phyloP scores from a whole-genome alignment of 2,888 invertebrate species.

The Spodoptera exigua region DNA sequence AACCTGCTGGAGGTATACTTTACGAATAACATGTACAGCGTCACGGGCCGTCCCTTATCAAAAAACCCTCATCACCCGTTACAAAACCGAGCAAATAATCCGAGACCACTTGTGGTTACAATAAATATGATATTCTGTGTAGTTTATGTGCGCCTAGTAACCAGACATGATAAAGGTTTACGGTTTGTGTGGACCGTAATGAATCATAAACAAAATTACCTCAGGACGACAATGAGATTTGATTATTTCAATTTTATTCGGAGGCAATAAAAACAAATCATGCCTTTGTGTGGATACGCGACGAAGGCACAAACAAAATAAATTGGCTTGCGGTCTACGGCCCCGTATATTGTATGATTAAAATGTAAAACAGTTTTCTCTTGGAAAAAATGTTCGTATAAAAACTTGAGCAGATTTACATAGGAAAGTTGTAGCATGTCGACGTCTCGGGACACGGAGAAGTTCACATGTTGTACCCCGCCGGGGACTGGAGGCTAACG shows the following conservation, averaged over 20 bases:
- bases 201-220: conserved; percentile 56
- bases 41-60: conserved; percentile 72
- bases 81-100: conserved; percentile 72
- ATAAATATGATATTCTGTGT: conserved; percentile 68
- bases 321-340: conserved; percentile 36
- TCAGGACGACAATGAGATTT: conserved; percentile 50
- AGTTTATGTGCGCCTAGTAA: conserved; percentile 66
- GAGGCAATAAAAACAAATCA: conserved; percentile 52
- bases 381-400: conserved; percentile 33
- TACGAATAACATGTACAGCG: conserved; percentile 72
- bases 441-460: conserved; percentile 30
- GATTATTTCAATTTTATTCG: conserved; percentile 50
- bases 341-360: conserved; percentile 37
- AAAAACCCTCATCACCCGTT: conserved; percentile 78
- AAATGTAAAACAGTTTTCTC: conserved; percentile 43
- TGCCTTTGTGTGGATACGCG: conserved; percentile 39
- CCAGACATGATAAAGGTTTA: conserved; percentile 55
- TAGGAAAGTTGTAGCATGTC: conserved; percentile 37
- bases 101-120: conserved; percentile 63
- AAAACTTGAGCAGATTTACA: conserved; percentile 38
- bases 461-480: conserved; percentile 49
- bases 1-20: conserved; percentile 65
- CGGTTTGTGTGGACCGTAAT: conserved; percentile 48
- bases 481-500: conserved; percentile 52
- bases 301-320: conserved; percentile 41